Conservation (phyloP, 1,140 invertebrate species). For the Zaprionus tsacasi region DNA sequence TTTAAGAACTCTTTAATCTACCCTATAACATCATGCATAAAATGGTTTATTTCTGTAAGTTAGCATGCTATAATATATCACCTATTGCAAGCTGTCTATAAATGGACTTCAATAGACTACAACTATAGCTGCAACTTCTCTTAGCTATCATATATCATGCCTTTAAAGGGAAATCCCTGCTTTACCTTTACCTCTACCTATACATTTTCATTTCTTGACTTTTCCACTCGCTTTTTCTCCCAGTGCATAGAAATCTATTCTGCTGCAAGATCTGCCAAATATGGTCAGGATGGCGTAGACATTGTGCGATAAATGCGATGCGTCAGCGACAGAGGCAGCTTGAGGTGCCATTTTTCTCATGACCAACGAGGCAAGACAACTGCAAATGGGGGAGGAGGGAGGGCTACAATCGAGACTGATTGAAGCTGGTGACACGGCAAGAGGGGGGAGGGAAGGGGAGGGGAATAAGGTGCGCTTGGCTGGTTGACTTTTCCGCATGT, state of each 20-base stretch:
- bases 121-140: not conserved
- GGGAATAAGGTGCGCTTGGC: slow-evolving; percentile 34
- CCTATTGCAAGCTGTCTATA: not conserved
- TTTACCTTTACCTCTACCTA: not conserved
- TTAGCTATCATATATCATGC: not conserved
- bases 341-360: slow-evolving; percentile 75
- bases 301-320: slow-evolving; percentile 35
- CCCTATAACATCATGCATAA: not conserved
- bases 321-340: slow-evolving; percentile 25
- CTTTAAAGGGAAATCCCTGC: not conserved
- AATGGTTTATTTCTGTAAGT: not conserved
- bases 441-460: not conserved
- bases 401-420: not conserved
- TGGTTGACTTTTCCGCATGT: slow-evolving; percentile 69
- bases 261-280: slow-evolving; percentile 26
- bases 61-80: not conserved
- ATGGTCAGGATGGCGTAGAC: slow-evolving; percentile 20
- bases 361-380: slow-evolving; percentile 67
- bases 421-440: not conserved
- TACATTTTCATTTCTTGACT: no score
- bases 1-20: not conserved
- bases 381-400: slow-evolving; percentile 13
- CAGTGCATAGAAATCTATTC: slow-evolving; percentile 17
- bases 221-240: not conserved
- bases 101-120: not conserved